Conservation (phyloP, 1,140 invertebrate species). For the Diorhabda carinulata region DNA sequence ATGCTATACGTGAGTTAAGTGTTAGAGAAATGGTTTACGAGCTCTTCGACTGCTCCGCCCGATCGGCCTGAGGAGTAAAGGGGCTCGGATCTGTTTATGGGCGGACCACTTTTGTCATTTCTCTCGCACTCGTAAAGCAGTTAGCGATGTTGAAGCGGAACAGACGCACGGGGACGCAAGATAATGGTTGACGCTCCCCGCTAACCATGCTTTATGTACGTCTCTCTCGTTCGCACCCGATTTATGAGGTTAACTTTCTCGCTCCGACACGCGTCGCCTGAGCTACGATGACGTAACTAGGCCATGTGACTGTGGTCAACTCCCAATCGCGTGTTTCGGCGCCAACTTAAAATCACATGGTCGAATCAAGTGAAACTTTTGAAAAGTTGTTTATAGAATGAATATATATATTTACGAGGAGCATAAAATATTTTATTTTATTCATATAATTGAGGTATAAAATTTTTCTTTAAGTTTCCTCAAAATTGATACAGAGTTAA, state of each 20-base stretch:
- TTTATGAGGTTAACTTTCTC: constrained; percentile 45
- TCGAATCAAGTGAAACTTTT: background rate
- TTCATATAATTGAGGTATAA: no score
- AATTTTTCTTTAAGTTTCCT: no score
- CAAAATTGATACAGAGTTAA: no score
- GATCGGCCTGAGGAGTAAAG: constrained; percentile 32
- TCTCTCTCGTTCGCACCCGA: constrained; percentile 48
- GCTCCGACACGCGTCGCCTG: constrained; percentile 36
- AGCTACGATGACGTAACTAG: constrained; percentile 42
- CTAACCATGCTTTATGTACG: constrained; percentile 50
- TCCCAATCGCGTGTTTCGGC: constrained; percentile 43
- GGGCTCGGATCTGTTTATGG: constrained; percentile 45
- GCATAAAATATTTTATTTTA: no score
- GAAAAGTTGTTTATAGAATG: background rate
- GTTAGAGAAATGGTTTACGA: constrained; percentile 47
- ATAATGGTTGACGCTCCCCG: constrained; percentile 50
- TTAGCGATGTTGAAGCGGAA: constrained; percentile 27
- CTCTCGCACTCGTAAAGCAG: constrained; percentile 25
- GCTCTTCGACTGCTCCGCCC: constrained; percentile 42
- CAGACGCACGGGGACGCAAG: constrained; percentile 39
- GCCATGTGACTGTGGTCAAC: constrained; percentile 44
- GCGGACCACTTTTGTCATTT: constrained; percentile 40
- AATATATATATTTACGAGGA: no score
- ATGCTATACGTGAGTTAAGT: constrained; percentile 50
- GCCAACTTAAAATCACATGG: constrained; percentile 39